Evolutionary conservation across 2,113 vertebrate genomes (phyloP), one percentile per base, ranked within the genome.

Genomic region (Burhinus oedicnemus): DNA sequence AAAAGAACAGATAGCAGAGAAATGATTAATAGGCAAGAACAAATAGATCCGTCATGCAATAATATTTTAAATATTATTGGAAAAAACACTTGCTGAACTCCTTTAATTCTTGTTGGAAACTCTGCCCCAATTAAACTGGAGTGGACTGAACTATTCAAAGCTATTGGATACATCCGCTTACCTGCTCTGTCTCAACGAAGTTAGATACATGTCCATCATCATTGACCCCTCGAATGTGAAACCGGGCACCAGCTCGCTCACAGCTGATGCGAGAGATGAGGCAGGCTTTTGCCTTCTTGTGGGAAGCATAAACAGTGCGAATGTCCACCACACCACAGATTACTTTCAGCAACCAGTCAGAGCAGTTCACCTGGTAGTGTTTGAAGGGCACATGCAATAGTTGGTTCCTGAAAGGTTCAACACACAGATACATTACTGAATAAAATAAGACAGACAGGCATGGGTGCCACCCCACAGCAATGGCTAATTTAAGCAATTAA

Each of bases 131-230:
- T 49, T 62, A 69, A 77, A 69, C 29, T 54, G 1, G 1, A 91
- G 44, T 16, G 11, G 54, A 62, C 27, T 87, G 36, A 93, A 89
- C 89, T 84, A 95, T 89, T 95, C 82, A 96, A 54, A 80, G 84
- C 49, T 72, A 79, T 45, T 12, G 38, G 91, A 96, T 62, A 77
- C n/a, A 45, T 47, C 57, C 1, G 44, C 96, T 91, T 80, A 98
- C 98, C 98, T 99, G 98, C 82, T 99, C 98, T 3, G 98, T 99
- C 97, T 99, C 98, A 80, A 98, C 98, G 0, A 98, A 99, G 95
- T 98, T 98, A 45, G 98, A 98, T 78, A 98, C 98, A 0, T 98
- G 98, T 38, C 98, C 98, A 11, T 98, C 98, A n/a, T 99, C 98
- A 8, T 95, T 97, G 52, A 98, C 97, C 8, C 98, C 98, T 5